A percentile compares a stretch with the other conserved stretches of the same genome.
Evolutionary conservation across 2,888 invertebrate genomes (phyloP).

Genomic region (Boloria selene): DNA sequence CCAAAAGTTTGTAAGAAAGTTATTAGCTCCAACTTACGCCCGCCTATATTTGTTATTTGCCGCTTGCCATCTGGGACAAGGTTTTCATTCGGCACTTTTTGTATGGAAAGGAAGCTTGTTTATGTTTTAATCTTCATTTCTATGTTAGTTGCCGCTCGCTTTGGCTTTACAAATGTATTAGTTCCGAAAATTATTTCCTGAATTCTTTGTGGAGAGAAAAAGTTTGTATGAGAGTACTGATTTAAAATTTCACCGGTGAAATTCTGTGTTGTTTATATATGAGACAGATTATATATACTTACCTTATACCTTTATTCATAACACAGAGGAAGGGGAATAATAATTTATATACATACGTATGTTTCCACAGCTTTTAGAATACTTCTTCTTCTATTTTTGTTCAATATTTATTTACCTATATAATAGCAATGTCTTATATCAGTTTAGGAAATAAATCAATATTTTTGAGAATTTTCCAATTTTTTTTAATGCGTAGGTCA

Average conservation of each 20-base stretch:
- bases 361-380: too few relatives aligned
- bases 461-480: too few relatives aligned
- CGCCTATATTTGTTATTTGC: constrained; percentile 23
- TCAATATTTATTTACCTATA: too few relatives aligned
- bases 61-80: constrained; percentile 23
- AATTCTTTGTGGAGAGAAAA: neutral
- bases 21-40: constrained; percentile 22
- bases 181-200: neutral
- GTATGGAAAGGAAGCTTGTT: constrained; percentile 23
- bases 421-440: too few relatives aligned
- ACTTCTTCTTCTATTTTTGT: too few relatives aligned
- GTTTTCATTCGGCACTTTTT: constrained; percentile 13
- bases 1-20: constrained; percentile 20
- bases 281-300: too few relatives aligned
- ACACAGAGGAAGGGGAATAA: too few relatives aligned
- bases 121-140: constrained; percentile 18
- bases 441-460: too few relatives aligned
- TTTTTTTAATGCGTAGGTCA: too few relatives aligned
- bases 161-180: constrained; percentile 1
- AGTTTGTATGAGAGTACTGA: neutral
- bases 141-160: constrained; percentile 5
- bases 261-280: too few relatives aligned
- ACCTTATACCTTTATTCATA: too few relatives aligned
- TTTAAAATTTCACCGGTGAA: neutral
- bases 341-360: too few relatives aligned